Evolutionary conservation across 2,797 vertebrate genomes (phyloP), one percentile per base, ranked within the genome.

Genomic region (Rhinichthys osculus): DNA sequence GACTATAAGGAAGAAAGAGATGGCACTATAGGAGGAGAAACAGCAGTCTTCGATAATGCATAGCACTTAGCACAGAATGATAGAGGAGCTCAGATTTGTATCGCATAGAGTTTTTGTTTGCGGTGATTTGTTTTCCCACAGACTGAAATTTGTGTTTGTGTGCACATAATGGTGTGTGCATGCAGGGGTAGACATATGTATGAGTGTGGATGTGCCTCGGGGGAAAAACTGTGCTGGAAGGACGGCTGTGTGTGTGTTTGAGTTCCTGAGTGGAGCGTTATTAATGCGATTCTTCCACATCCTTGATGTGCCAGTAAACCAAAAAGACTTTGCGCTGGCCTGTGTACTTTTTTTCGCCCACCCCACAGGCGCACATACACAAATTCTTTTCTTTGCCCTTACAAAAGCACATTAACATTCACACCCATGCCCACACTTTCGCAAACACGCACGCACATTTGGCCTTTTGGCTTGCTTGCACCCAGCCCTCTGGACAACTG

Each of bases 221-320:
- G 73, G 11, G 11, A 50, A 80, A 77, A 70, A 69, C 74, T 67
- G 74, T 64, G 52, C 57, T 66, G 30, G 67, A 71, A 79, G 19
- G 27, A 80, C 67, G 33, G 70, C 44, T 77, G 82, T 66, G 17
- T 87, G 16, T 79, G 42, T 67, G 23, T 52, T 7, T 67, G 57
- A 67, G 40, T 82, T 69, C 57, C 76, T 52, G 78, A 72, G 69
- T 86, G 64, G 79, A 84, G 82, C 78, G 74, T 89, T 89, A 88
- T 86, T 90, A 90, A 89, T 90, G 76, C 71, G 14, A 86, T 90
- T 82, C 82, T 90, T 90, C 88, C 88, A 89, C 83, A 89, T 88
- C 81, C 86, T 73, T 83, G 84, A 77, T 89, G 80, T 77, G 57
- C 81, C 87, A 86, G 84, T 84, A 85, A 87, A 82, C 80, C 88